phyloP scores from a whole-genome alignment of 2,797 vertebrate species.

The Sphenopsis melanotis region DNA sequence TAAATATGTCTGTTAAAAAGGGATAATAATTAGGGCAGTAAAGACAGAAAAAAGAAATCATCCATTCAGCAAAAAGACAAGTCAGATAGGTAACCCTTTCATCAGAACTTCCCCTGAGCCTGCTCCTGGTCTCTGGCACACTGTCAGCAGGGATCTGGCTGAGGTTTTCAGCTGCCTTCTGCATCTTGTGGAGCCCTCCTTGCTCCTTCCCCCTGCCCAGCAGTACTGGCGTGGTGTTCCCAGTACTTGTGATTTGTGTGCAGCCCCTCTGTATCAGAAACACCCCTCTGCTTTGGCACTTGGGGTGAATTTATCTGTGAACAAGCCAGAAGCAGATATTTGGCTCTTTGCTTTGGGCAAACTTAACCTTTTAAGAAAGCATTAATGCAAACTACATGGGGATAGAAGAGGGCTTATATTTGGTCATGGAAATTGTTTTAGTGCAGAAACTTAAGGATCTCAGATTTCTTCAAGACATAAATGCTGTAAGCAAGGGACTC shows the following conservation, averaged over 20 bases:
- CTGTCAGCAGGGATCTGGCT: not conserved
- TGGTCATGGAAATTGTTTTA: not conserved
- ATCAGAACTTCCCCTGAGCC: not conserved
- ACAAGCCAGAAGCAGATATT: too few species aligned
- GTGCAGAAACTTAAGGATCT: not conserved
- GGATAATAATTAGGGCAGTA: not conserved
- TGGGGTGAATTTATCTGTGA: rapidly evolving
- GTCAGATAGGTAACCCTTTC: not conserved
- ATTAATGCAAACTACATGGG: not conserved
- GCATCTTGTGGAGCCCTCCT: not conserved
- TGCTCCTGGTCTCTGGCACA: not conserved
- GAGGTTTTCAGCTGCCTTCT: not conserved
- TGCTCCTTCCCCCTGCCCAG: not conserved
- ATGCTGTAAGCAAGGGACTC: not conserved
- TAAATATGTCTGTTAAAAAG: not conserved
- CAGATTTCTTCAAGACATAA: not conserved
- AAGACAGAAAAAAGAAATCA: not conserved
- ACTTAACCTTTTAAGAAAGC: not conserved
- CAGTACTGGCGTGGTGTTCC: not conserved
- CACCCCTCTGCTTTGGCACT: not conserved
- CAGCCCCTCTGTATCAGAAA: not conserved
- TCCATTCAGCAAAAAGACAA: not conserved
- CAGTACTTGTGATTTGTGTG: not conserved
- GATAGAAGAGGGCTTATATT: not conserved
- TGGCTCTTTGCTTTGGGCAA: not conserved